phyloP scores from a whole-genome alignment of 2,888 invertebrate species.

The Leuctra nigra region DNA sequence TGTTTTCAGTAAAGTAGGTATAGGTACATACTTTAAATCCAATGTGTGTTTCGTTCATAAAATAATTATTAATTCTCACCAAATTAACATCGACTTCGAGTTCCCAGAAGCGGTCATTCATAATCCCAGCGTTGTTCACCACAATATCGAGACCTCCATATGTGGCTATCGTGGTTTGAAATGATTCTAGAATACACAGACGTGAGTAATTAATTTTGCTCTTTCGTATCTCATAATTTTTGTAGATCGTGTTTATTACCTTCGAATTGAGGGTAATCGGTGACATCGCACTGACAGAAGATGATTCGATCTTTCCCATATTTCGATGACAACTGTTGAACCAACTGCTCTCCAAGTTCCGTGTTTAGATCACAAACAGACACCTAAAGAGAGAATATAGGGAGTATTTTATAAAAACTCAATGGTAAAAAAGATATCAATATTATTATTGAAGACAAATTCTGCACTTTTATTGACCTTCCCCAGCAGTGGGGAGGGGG shows the following conservation, averaged over 20 bases:
- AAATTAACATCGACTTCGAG: slow-evolving; percentile 69
- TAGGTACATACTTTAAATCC: too few relatives aligned
- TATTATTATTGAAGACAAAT: background rate
- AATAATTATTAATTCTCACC: slow-evolving; percentile 42
- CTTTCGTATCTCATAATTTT: background rate
- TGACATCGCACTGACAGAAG: slow-evolving; percentile 69
- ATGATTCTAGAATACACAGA: slow-evolving; percentile 52
- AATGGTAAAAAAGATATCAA: too few relatives aligned
- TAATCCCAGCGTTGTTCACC: slow-evolving; percentile 72
- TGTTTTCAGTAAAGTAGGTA: too few relatives aligned
- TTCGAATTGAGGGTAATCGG: slow-evolving; percentile 71
- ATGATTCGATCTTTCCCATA: slow-evolving; percentile 62
- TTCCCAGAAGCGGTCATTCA: slow-evolving; percentile 72
- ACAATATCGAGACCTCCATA: slow-evolving; percentile 70
- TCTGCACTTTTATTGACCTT: slow-evolving; percentile 1
- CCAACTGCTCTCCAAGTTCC: slow-evolving; percentile 60
- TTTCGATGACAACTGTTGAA: slow-evolving; percentile 55
- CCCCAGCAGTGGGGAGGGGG: too few relatives aligned
- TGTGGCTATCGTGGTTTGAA: slow-evolving; percentile 62
- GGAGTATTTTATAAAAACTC: too few relatives aligned
- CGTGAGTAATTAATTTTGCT: background rate
- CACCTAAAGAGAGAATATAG: too few relatives aligned
- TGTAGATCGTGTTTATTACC: slow-evolving; percentile 45
- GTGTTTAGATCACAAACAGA: slow-evolving; percentile 67
- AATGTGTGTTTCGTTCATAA: too few relatives aligned